A percentile compares a stretch with the other conserved stretches of the same genome.
phyloP scores from a whole-genome alignment of 1,140 invertebrate genomes.

The Lamellibrachia luymesi region DNA sequence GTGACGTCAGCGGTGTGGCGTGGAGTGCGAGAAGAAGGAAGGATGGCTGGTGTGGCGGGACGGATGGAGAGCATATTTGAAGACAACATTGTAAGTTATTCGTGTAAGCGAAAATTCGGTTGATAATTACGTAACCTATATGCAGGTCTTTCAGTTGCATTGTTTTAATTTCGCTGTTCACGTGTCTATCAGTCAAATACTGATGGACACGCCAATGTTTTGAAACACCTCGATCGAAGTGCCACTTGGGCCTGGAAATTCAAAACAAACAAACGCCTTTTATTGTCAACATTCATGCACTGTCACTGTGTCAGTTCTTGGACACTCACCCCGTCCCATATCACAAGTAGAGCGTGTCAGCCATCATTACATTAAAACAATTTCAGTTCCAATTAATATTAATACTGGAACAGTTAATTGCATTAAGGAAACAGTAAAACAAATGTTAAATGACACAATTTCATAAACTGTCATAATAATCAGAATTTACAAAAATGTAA shows the following conservation, averaged over 20 bases:
- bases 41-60: constrained; percentile 16
- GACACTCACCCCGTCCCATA: neutral
- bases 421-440: no score
- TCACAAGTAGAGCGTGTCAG: neutral
- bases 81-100: constrained; percentile 13
- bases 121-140: neutral
- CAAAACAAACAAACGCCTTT: neutral
- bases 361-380: neutral
- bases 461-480: no score
- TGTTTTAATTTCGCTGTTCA: neutral
- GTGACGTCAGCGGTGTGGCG: constrained; percentile 6
- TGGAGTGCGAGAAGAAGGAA: constrained; percentile 8
- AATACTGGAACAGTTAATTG: no score
- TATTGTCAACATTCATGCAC: neutral
- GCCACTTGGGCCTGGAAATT: neutral
- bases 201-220: neutral
- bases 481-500: no score
- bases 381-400: neutral
- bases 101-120: neutral
- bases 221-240: neutral
- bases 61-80: constrained; percentile 7
- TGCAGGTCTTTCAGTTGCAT: neutral
- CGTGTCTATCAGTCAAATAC: neutral
- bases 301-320: neutral
- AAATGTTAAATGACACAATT: no score